These are phyloP conservation scores for Paratrypauchen microcephalus DNA, from an alignment of 2,797 vertebrate genomes.

Conservation along the genomic window DNA sequence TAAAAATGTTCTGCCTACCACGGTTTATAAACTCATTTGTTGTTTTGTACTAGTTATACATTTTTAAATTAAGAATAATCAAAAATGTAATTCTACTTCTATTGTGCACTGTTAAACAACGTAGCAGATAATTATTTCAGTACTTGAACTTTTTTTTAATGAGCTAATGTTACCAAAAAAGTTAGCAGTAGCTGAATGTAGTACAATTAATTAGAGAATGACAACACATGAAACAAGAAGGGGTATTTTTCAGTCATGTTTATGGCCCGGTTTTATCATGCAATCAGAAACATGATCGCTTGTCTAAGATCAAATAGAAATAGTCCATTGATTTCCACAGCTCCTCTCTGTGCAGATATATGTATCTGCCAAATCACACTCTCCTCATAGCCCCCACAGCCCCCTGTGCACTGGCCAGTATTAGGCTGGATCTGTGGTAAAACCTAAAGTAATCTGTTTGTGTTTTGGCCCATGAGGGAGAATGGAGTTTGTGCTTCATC, in stretches of 20 bases:
- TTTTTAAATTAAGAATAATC: too few species aligned
- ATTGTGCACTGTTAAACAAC: too few species aligned
- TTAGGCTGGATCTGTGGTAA: conserved; percentile 36
- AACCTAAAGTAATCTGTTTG: conserved; percentile 26
- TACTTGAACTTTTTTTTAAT: too few species aligned
- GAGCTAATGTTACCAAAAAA: too few species aligned
- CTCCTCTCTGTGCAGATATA: conserved; percentile 23
- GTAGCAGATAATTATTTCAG: too few species aligned
- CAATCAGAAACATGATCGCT: conserved; percentile 28
- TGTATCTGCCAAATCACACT: conserved; percentile 39
- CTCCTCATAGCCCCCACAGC: conserved; percentile 11
- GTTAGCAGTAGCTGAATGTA: not conserved
- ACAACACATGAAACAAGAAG: conserved; percentile 38
- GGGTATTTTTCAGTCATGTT: conserved; percentile 46
- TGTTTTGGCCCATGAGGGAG: conserved; percentile 32
- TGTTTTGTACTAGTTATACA: too few species aligned
- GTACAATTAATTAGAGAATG: conserved; percentile 40
- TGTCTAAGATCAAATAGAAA: conserved; percentile 42
- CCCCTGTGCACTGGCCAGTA: conserved; percentile 46
- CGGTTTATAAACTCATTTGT: too few species aligned
- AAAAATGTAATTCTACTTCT: too few species aligned
- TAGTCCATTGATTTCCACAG: conserved; percentile 52
- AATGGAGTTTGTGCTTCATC: conserved; percentile 43
- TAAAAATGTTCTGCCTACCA: too few species aligned
- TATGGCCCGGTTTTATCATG: conserved; percentile 26